phyloP scores from a whole-genome alignment of 2,797 vertebrate species.

The Picus viridis region DNA sequence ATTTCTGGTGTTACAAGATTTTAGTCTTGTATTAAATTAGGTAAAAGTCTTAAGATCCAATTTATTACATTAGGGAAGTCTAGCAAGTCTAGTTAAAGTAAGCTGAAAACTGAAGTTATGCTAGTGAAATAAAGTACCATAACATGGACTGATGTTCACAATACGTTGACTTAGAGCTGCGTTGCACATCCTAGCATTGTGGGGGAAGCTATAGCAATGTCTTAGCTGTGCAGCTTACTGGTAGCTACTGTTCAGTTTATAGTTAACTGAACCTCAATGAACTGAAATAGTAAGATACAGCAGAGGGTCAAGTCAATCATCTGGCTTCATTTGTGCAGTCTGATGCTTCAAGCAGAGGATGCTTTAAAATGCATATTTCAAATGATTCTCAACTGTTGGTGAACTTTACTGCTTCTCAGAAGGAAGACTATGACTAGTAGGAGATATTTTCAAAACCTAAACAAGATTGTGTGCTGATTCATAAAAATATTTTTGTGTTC shows the following conservation, averaged over 20 bases:
- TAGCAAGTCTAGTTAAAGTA: not conserved
- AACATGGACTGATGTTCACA: not conserved
- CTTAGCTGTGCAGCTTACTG: not conserved
- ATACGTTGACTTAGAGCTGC: not conserved
- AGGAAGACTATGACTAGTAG: not conserved
- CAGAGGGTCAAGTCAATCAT: not conserved
- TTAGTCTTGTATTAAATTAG: not conserved
- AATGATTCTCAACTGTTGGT: not conserved
- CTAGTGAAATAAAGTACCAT: not conserved
- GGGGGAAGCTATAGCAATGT: not conserved
- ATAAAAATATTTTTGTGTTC: not conserved
- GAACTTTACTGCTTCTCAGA: not conserved
- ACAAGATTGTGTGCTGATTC: not conserved
- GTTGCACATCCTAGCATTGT: not conserved
- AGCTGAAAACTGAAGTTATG: not conserved
- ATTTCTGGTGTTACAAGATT: not conserved
- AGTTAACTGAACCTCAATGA: not conserved
- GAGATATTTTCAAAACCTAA: not conserved
- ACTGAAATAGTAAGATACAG: not conserved
- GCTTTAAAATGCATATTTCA: not conserved
- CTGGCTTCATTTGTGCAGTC: not conserved
- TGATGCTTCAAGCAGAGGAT: not conserved
- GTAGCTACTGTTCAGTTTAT: not conserved
- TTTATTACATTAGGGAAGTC: not conserved
- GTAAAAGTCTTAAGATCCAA: not conserved